Percentiles rank a stretch among this genome's conserved stretches.
phyloP scores from a whole-genome alignment of 2,113 vertebrate species.

The Pelecanus crispus region DNA sequence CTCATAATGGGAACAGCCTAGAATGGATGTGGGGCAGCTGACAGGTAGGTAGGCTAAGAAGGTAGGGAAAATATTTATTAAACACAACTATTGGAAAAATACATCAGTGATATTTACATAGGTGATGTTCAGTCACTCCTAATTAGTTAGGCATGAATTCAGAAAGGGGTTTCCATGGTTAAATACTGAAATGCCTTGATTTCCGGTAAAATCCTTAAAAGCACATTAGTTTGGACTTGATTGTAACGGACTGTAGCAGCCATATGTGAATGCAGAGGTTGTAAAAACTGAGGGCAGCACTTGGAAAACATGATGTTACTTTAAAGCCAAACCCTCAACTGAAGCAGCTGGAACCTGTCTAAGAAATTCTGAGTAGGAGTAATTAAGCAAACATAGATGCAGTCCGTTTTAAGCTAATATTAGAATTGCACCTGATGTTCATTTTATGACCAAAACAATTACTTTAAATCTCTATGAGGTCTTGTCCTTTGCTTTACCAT shows the following conservation, averaged over 20 bases:
- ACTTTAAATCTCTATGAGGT: neutral
- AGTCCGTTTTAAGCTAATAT: neutral
- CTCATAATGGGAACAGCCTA: neutral
- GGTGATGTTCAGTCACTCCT: neutral
- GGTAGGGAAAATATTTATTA: neutral
- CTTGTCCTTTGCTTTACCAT: neutral
- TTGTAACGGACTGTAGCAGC: neutral
- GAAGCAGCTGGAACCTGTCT: neutral
- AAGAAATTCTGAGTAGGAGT: neutral
- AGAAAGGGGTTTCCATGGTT: neutral
- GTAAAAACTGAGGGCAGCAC: neutral
- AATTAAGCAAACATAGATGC: neutral
- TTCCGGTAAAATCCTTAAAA: neutral
- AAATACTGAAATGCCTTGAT: neutral
- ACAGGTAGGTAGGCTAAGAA: neutral
- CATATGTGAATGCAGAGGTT: neutral
- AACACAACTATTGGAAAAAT: neutral
- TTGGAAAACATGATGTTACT: neutral
- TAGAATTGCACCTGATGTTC: neutral
- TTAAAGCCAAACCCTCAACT: neutral
- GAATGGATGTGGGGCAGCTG: neutral
- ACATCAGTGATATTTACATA: neutral
- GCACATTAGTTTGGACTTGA: neutral
- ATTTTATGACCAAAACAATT: neutral
- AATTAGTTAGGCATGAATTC: neutral